Conservation (phyloP, 1,140 invertebrate species). For the Drosophila miranda region DNA sequence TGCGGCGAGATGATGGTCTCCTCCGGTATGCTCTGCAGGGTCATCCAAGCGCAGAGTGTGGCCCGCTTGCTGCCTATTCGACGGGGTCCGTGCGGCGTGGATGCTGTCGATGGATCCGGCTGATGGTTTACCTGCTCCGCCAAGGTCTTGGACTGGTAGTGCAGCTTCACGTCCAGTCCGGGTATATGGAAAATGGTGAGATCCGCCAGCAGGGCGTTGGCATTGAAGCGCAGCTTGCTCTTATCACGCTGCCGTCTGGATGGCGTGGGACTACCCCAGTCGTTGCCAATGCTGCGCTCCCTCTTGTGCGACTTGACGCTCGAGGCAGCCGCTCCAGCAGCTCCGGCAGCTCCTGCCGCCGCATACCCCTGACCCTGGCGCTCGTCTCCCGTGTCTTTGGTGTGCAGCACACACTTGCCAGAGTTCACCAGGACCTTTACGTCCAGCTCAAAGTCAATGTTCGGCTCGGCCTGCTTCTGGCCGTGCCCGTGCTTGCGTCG, state of each 20-base stretch:
- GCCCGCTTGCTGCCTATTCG: conserved; percentile 93
- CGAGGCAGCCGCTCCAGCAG: conserved; percentile 80
- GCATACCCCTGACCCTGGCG: conserved; percentile 83
- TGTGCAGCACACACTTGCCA: conserved; percentile 97
- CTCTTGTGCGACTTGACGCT: conserved; percentile 76
- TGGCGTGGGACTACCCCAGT: conserved; percentile 83
- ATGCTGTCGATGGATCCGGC: conserved; percentile 48
- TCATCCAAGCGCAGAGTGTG: conserved; percentile 97
- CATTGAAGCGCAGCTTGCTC: conserved; percentile 81
- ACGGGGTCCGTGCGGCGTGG: conserved; percentile 11
- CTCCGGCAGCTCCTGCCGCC: conserved; percentile 25
- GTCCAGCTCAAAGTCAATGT: conserved; percentile 97
- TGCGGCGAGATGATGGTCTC: conserved; percentile 97
- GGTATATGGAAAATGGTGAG: conserved; percentile 97
- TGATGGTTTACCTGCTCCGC: conserved; percentile 82
- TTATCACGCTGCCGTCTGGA: conserved; percentile 83
- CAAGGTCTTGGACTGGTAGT: conserved; percentile 93
- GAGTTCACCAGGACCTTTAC: conserved; percentile 98
- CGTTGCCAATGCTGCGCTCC: conserved; percentile 78
- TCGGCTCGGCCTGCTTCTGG: conserved; percentile 90
- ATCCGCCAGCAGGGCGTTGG: conserved; percentile 86
- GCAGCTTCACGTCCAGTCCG: conserved; percentile 96
- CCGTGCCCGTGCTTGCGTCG: conserved; percentile 83
- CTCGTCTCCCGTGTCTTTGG: conserved; percentile 92
- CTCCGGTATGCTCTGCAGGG: conserved; percentile 96